A percentile compares a stretch with the other conserved stretches of the same genome.
Evolutionary conservation across 2,888 invertebrate species (phyloP).

Genomic region (Linnaemya tessellans): DNA sequence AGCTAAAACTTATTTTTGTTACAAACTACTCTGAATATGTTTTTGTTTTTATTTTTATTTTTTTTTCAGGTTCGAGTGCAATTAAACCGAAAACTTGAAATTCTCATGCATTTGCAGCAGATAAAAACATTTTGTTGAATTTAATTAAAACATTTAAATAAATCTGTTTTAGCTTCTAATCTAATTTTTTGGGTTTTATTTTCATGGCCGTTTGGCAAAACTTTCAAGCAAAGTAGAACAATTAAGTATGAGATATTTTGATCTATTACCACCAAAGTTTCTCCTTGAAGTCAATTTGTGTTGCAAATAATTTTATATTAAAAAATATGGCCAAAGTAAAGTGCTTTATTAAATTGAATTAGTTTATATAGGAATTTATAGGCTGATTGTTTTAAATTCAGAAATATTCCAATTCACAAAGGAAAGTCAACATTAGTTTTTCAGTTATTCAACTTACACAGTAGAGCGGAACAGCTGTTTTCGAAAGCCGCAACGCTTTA

Average conservation of each 20-base stretch:
- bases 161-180: constrained; percentile 7
- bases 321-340: too few relatives aligned
- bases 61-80: constrained; percentile 6
- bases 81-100: constrained; percentile 40
- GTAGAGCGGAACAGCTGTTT: too few relatives aligned
- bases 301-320: too few relatives aligned
- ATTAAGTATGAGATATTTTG: constrained; percentile 1
- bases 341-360: too few relatives aligned
- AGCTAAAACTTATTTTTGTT: background rate
- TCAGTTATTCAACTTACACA: too few relatives aligned
- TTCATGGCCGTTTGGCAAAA: background rate
- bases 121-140: constrained; percentile 54
- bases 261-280: too few relatives aligned
- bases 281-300: too few relatives aligned
- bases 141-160: constrained; percentile 55
- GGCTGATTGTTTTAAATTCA: too few relatives aligned
- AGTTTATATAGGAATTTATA: too few relatives aligned
- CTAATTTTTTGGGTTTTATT: constrained; percentile 5
- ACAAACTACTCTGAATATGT: constrained; percentile 7
- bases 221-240: background rate
- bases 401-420: too few relatives aligned
- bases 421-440: too few relatives aligned
- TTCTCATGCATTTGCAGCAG: constrained; percentile 58
- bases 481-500: too few relatives aligned
- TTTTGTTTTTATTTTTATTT: background rate